Percentiles rank a stretch among this genome's conserved stretches.
Evolutionary conservation across 2,797 vertebrate species (phyloP).

Genomic region (Oryzias dopingdopingensis): DNA sequence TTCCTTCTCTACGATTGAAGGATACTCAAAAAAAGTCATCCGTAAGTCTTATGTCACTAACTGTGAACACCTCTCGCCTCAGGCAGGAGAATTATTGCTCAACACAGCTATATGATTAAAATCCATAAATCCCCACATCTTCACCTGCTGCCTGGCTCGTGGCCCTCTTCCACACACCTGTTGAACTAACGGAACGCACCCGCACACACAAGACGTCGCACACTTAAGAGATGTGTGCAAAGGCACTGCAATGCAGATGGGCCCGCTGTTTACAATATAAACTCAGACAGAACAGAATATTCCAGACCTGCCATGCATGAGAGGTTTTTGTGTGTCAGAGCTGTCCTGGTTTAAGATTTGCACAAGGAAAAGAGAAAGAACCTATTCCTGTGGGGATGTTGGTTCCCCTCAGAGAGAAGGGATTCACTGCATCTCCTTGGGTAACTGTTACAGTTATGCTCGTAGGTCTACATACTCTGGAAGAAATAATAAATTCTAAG

Average conservation of each 20-base stretch:
- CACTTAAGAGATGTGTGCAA: background rate
- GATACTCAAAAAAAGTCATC: conserved; percentile 29
- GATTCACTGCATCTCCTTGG: conserved; percentile 14
- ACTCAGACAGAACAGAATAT: conserved; percentile 53
- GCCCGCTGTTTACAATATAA: conserved; percentile 68
- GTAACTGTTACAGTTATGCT: no score
- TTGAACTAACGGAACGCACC: conserved; percentile 65
- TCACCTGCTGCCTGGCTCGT: conserved; percentile 76
- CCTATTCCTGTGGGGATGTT: background rate
- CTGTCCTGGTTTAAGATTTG: conserved; percentile 35
- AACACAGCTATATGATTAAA: conserved; percentile 74
- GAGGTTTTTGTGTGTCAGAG: conserved; percentile 38
- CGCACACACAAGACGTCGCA: conserved; percentile 16
- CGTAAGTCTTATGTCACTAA: conserved; percentile 50
- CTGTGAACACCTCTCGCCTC: conserved; percentile 41
- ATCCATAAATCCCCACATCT: conserved; percentile 76
- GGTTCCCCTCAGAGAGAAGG: conserved; percentile 7
- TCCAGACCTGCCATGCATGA: conserved; percentile 29
- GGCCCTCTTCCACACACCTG: conserved; percentile 72
- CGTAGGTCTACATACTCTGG: no score
- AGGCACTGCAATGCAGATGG: conserved; percentile 6
- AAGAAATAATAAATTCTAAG: no score
- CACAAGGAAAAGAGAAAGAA: accelerated
- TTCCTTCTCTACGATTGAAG: conserved; percentile 16
- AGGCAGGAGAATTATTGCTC: conserved; percentile 73